phyloP scores from a whole-genome alignment of 1,140 invertebrate genomes.

The Drosophila sulfurigaster region DNA sequence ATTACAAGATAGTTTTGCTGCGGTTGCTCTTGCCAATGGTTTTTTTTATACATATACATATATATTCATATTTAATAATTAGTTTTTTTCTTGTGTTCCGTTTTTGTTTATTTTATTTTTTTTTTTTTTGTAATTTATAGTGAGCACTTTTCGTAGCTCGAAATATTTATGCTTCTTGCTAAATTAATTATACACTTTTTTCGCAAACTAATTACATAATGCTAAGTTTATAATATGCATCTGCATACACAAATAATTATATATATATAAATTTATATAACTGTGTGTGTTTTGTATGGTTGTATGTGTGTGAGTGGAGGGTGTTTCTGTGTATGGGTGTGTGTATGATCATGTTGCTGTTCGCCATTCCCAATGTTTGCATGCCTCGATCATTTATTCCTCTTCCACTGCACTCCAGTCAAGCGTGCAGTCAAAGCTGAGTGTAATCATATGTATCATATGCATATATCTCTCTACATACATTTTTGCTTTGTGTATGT shows the following conservation, averaged over 20 bases:
- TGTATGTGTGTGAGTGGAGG: conserved; percentile 21
- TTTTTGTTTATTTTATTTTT: conserved; percentile 33
- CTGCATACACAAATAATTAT: conserved; percentile 54
- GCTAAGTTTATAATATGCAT: conserved; percentile 61
- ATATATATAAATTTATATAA: conserved; percentile 24
- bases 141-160: conserved; percentile 57
- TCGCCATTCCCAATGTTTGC: conserved; percentile 32
- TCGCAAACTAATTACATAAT: conserved; percentile 77
- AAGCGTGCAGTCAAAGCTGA: conserved; percentile 58
- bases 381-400: conserved; percentile 27
- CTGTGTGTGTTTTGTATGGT: conserved; percentile 27
- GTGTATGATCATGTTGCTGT: conserved; percentile 33
- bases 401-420: conserved; percentile 44
- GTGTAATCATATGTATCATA: conserved; percentile 37
- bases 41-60: conserved; percentile 46
- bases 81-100: conserved; percentile 20
- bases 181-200: conserved; percentile 75
- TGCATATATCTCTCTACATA: conserved; percentile 15
- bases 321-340: conserved; percentile 21
- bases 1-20: conserved; percentile 55
- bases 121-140: conserved; percentile 51
- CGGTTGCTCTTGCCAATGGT: conserved; percentile 37
- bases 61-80: conserved; percentile 36
- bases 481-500: conserved; percentile 28
- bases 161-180: conserved; percentile 65